Evolutionary conservation across 2,113 vertebrate species (phyloP).

Genomic region (Ctenomys sociabilis): DNA sequence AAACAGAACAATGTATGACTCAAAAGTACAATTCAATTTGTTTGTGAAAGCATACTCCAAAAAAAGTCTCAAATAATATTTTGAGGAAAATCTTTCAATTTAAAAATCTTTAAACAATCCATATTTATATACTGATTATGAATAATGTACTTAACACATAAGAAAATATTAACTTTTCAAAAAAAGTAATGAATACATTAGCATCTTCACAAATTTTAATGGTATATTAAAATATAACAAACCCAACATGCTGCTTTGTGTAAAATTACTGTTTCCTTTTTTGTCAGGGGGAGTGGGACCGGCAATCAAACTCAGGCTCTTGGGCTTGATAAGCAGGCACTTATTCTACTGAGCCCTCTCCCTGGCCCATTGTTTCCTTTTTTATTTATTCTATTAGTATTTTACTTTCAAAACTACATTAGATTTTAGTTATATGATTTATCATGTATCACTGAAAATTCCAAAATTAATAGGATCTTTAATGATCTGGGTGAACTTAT

Average conservation of each 20-base stretch:
- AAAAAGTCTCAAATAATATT: background rate
- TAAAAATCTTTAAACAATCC: background rate
- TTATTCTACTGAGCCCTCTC: no score
- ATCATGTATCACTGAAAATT: background rate
- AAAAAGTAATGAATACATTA: background rate
- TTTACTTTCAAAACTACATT: background rate
- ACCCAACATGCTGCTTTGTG: background rate
- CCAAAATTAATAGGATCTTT: background rate
- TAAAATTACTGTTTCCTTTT: background rate
- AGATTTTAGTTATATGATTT: background rate
- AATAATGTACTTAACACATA: background rate
- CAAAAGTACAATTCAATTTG: conserved; percentile 3
- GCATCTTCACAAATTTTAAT: background rate
- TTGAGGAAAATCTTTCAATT: background rate
- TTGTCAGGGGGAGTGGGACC: no score
- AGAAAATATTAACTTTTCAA: background rate
- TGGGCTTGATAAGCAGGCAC: no score
- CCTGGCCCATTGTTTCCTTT: background rate
- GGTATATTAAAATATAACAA: background rate
- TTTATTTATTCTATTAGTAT: background rate
- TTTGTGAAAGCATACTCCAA: background rate
- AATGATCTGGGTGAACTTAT: background rate
- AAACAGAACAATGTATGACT: background rate
- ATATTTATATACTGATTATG: background rate
- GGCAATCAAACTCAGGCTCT: no score